phyloP scores from a whole-genome alignment of 2,797 vertebrate species.

The Phalanger gymnotis region DNA sequence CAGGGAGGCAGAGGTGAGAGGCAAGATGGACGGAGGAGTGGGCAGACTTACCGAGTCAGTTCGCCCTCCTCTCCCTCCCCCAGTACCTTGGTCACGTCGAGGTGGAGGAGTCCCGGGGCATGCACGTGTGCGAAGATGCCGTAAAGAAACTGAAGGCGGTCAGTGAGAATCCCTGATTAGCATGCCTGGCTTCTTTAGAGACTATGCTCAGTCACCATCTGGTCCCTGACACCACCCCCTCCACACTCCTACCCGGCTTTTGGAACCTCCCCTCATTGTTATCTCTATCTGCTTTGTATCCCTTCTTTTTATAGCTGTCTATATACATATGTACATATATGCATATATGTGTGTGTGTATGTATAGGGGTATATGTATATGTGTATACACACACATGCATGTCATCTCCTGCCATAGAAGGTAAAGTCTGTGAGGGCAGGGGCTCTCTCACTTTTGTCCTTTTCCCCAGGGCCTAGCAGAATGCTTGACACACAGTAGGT shows the following conservation, averaged over 20 bases:
- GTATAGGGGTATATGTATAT: neutral
- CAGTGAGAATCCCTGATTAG: slow-evolving; percentile 74
- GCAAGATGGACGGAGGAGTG: neutral
- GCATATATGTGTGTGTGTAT: neutral
- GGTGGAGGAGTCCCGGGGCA: slow-evolving; percentile 95
- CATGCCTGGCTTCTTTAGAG: neutral
- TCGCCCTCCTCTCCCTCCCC: neutral
- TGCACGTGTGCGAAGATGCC: slow-evolving; percentile 95
- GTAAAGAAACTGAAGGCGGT: slow-evolving; percentile 95
- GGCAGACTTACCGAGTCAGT: fast-evolving
- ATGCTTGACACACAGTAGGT: neutral
- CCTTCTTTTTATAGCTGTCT: neutral
- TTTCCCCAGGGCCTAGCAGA: neutral
- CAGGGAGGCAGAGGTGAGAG: neutral
- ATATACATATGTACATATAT: neutral
- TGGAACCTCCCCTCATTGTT: neutral
- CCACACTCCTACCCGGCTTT: neutral
- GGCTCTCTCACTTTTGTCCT: neutral
- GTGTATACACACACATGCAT: no score
- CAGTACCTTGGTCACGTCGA: slow-evolving; percentile 94
- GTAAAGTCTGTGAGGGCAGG: neutral
- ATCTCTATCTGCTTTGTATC: neutral
- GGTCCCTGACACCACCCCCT: neutral
- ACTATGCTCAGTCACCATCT: slow-evolving; percentile 4
- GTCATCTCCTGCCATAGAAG: neutral